Base-by-base conservation (phyloP, 2,113 vertebrate genomes). In the Setophaga coronata region DNA sequence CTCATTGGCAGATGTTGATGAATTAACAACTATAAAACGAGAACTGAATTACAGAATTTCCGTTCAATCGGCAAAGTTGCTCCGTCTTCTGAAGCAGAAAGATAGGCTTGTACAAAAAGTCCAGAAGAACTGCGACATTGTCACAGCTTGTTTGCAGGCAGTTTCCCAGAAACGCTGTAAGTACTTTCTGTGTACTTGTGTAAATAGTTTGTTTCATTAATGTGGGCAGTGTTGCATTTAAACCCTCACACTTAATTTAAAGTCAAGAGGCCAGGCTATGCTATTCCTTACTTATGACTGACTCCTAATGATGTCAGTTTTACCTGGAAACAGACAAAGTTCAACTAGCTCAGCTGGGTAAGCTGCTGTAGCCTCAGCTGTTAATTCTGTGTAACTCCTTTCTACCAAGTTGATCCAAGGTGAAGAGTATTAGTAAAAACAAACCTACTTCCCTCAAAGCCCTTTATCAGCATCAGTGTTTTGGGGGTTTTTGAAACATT, bases 81-180 rank as follows among this genome's bases (percentile, higher is more conserved):
- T 99, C 14, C 98, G 99, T 33, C 99, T 99, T 89, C 97, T 99
- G 97, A 99, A 97, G 98, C 98, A 99, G 94, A 99, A 99, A 48
- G 99, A 99, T 87, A 96, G 98, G 33, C 98, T 99, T 4, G 87
- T 96, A 47, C 98, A 99, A 90, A 99, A 99, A 67, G 96, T 99
- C 26, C 99, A 99, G 98, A 99, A 98, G 97, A 99, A 99, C 96
- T 99, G 98, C 8, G 99, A 99, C 91, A 97, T 99, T 23, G 97
- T 99, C 96, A 99, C 99, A 0, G 99, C 99, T 3, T 99, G 98
- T 93, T 97, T 99, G 67, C 99, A 99, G 97, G 99, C 99, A 0
- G 99, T 99, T 87, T 99, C 99, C 4, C 99, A 99, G 60, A 99
- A 99, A 97, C 98, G 99, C 96, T 88, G 99, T 99, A 98, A 99